Evolutionary conservation across 2,797 vertebrate species (phyloP).

Genomic region (Malurus splendens): DNA sequence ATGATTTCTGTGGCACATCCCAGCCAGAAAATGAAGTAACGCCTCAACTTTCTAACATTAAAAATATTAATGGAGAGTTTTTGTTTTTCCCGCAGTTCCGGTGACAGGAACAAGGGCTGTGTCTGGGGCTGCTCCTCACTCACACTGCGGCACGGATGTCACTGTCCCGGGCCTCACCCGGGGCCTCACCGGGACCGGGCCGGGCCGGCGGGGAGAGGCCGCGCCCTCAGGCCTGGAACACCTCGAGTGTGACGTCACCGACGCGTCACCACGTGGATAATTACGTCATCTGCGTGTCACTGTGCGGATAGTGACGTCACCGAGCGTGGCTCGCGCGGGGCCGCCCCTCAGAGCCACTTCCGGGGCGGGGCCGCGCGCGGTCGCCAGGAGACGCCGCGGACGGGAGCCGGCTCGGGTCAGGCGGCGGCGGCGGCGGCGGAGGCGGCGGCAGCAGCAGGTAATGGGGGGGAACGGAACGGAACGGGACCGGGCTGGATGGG

Average conservation of each 20-base stretch:
- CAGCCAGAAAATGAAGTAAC: too few species aligned
- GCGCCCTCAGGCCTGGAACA: not conserved
- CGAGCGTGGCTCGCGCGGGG: rapidly evolving
- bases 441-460: not conserved
- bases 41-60: too few species aligned
- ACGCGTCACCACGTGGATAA: rapidly evolving
- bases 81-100: too few species aligned
- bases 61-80: too few species aligned
- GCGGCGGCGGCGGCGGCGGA: not conserved
- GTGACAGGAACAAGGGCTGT: rapidly evolving
- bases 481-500: not conserved
- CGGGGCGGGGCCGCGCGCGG: not conserved
- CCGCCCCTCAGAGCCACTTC: rapidly evolving
- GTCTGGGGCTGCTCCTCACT: rapidly evolving
- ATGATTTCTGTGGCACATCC: too few species aligned
- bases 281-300: not conserved
- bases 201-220: not conserved
- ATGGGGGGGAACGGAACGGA: not conserved
- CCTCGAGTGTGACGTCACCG: rapidly evolving
- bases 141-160: rapidly evolving
- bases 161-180: not conserved
- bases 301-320: rapidly evolving
- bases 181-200: not conserved
- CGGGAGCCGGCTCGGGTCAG: not conserved
- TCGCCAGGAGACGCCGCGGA: constrained; percentile 9